Conservation (phyloP, 2,797 vertebrate species). For the Lates japonicus region DNA sequence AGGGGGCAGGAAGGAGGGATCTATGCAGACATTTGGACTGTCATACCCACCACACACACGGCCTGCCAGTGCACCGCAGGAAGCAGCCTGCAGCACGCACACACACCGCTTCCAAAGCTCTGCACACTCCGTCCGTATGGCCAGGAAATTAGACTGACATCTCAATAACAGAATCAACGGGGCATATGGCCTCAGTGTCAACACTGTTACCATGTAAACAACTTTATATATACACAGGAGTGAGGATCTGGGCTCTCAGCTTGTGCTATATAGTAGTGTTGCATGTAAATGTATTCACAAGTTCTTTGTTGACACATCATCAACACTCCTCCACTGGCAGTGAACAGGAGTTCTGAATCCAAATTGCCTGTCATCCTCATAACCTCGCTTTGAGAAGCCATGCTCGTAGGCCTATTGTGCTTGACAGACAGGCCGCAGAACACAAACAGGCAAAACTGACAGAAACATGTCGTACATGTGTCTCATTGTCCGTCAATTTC, state of each 20-base stretch:
- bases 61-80: conserved; percentile 74
- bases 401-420: conserved; percentile 9
- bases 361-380: conserved; percentile 27
- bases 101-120: conserved; percentile 61
- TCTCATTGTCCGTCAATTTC: conserved; percentile 13
- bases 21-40: conserved; percentile 76
- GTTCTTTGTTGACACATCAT: conserved; percentile 37
- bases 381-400: conserved; percentile 22
- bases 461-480: conserved; percentile 9
- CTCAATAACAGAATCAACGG: conserved; percentile 82
- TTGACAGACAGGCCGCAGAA: conserved; percentile 32
- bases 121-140: conserved; percentile 75
- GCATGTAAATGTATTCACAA: conserved; percentile 34
- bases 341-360: conserved; percentile 24
- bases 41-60: conserved; percentile 54
- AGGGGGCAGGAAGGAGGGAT: conserved; percentile 82
- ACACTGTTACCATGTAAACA: conserved; percentile 75
- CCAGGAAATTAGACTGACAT: conserved; percentile 85
- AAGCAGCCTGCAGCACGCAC: conserved; percentile 60
- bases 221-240: conserved; percentile 49
- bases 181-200: conserved; percentile 77
- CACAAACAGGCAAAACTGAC: conserved; percentile 5
- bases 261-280: conserved; percentile 5
- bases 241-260: conserved; percentile 20
- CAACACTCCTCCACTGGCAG: conserved; percentile 43